Evolutionary conservation across 2,113 vertebrate genomes (phyloP).

Genomic region (Ploceus nigricollis): DNA sequence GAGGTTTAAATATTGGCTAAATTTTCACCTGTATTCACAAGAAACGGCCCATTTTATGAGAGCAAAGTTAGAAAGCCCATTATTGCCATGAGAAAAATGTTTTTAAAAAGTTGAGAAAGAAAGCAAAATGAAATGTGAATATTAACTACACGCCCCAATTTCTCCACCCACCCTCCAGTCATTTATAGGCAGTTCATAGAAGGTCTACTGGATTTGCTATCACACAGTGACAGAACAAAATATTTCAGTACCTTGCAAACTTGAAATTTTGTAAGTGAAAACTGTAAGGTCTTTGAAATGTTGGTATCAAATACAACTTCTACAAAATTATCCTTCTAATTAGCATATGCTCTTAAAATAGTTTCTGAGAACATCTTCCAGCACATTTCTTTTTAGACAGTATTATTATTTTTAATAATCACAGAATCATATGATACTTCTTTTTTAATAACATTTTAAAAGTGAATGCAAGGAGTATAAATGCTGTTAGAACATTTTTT

Average conservation of each 20-base stretch:
- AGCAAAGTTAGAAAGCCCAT: background rate
- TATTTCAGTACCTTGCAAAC: background rate
- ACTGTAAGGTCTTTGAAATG: background rate
- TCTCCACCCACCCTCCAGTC: background rate
- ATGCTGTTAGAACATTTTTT: background rate
- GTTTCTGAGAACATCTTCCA: background rate
- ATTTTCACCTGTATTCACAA: background rate
- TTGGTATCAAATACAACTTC: background rate
- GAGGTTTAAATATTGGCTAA: background rate
- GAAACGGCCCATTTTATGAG: background rate
- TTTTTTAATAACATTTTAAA: background rate
- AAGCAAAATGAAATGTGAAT: background rate
- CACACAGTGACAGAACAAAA: background rate
- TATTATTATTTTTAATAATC: background rate
- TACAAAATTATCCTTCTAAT: background rate
- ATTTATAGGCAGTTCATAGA: background rate
- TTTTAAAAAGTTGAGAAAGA: background rate
- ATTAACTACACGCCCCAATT: background rate
- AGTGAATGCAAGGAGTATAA: background rate
- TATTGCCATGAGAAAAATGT: background rate
- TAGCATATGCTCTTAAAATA: background rate
- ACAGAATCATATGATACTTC: background rate
- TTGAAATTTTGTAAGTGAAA: background rate
- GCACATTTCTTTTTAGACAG: background rate
- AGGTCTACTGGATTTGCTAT: background rate